These are phyloP conservation scores for Ganaspis sp. DNA, from an alignment of 1,140 invertebrate genomes.

Conservation along the genomic window DNA sequence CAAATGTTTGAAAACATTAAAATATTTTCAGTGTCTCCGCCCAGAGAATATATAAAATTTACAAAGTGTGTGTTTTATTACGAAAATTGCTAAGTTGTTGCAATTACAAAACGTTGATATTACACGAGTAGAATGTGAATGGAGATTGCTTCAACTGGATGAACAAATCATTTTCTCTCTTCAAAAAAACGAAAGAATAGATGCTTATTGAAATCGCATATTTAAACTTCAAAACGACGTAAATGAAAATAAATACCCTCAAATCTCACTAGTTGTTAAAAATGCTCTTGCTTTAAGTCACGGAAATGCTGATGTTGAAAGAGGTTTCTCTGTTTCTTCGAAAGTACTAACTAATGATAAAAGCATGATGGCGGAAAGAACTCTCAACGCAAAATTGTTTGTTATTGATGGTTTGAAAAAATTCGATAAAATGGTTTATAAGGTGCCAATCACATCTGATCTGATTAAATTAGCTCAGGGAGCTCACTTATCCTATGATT, in stretches of 20 bases:
- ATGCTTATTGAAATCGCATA: conserved; percentile 37
- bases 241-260: conserved; percentile 36
- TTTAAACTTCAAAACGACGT: conserved; percentile 34
- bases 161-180: not conserved
- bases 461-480: conserved; percentile 32
- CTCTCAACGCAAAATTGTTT: conserved; percentile 39
- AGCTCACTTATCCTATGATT: conserved; percentile 37
- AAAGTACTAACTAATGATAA: conserved; percentile 41
- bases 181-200: conserved; percentile 13
- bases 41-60: not conserved
- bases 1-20: not conserved
- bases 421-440: conserved; percentile 33
- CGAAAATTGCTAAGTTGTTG: conserved; percentile 31
- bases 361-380: conserved; percentile 37
- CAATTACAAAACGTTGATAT: conserved; percentile 32
- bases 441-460: conserved; percentile 36
- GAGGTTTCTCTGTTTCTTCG: conserved; percentile 40
- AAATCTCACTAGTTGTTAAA: conserved; percentile 34
- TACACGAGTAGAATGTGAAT: conserved; percentile 32
- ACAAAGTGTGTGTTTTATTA: not conserved
- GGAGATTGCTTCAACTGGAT: conserved; percentile 43
- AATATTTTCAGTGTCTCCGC: not conserved
- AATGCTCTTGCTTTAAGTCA: conserved; percentile 36
- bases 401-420: conserved; percentile 36
- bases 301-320: conserved; percentile 43